A percentile compares a stretch with the other conserved stretches of the same genome.
phyloP scores from a whole-genome alignment of 2,113 vertebrate species.

The Campylomormyrus tamandua region DNA sequence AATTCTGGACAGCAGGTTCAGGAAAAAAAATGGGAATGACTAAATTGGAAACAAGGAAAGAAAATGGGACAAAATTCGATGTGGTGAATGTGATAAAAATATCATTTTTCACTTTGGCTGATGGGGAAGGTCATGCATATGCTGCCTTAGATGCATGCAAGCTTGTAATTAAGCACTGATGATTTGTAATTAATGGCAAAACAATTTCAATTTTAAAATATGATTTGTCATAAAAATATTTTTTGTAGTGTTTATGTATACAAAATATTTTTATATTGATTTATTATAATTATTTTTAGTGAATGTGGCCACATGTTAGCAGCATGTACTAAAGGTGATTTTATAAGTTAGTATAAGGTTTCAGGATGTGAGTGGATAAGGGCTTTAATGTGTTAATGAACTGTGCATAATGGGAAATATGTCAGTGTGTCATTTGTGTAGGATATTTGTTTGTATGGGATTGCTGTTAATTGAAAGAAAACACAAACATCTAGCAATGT shows the following conservation, averaged over 20 bases:
- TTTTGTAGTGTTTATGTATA: neutral
- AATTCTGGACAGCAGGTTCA: neutral
- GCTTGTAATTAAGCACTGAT: neutral
- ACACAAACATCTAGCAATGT: neutral
- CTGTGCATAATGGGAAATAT: neutral
- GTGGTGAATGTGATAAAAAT: neutral
- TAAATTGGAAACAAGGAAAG: neutral
- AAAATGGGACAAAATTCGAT: neutral
- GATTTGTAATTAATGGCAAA: neutral
- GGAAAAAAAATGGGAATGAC: neutral
- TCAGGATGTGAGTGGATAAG: neutral
- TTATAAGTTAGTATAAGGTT: neutral
- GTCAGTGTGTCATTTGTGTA: neutral
- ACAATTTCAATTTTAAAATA: neutral
- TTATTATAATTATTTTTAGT: neutral
- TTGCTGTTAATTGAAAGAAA: neutral
- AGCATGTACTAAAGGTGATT: neutral
- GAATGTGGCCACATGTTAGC: neutral
- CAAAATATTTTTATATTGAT: neutral
- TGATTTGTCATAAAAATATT: neutral
- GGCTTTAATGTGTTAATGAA: neutral
- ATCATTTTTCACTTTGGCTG: neutral
- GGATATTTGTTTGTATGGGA: neutral
- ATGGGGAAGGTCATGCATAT: neutral
- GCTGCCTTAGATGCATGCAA: neutral